Conservation (phyloP, 2,888 invertebrate species). For the Panorpa germanica region DNA sequence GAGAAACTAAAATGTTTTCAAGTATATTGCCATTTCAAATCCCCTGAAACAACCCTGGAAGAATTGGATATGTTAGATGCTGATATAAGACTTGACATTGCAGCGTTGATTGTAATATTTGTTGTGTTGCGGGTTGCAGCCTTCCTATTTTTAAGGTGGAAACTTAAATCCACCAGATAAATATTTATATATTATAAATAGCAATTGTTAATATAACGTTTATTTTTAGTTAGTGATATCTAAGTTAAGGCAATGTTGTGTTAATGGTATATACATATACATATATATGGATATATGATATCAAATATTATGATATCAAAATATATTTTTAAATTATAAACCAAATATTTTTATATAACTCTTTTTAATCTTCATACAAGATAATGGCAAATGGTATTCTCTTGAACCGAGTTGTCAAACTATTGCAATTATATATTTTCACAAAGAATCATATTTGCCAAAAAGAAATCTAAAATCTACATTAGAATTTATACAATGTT, state of each 20-base stretch:
- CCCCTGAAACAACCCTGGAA: constrained; percentile 62
- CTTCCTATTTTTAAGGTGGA: constrained; percentile 74
- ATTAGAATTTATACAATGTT: too few relatives aligned
- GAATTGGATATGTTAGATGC: constrained; percentile 74
- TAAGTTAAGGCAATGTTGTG: too few relatives aligned
- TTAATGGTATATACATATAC: too few relatives aligned
- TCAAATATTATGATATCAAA: not conserved
- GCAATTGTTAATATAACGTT: constrained; percentile 3
- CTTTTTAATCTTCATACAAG: too few relatives aligned
- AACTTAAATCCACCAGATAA: constrained; percentile 62
- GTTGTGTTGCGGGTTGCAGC: constrained; percentile 61
- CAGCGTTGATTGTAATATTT: constrained; percentile 62
- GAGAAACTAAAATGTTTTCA: constrained; percentile 65
- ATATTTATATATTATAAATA: constrained; percentile 9
- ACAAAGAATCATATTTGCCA: too few relatives aligned
- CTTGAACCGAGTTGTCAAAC: too few relatives aligned
- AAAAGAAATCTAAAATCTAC: too few relatives aligned
- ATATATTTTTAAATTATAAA: too few relatives aligned
- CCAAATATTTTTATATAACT: too few relatives aligned
- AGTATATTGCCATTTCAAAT: constrained; percentile 73
- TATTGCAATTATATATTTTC: too few relatives aligned
- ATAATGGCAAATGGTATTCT: too few relatives aligned
- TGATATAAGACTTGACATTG: constrained; percentile 58
- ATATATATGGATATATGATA: too few relatives aligned
- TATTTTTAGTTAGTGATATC: not conserved